Evolutionary conservation across 2,888 invertebrate species (phyloP), one percentile per base, ranked within the genome.

Genomic region (Hirtodrosophila cameraria): DNA sequence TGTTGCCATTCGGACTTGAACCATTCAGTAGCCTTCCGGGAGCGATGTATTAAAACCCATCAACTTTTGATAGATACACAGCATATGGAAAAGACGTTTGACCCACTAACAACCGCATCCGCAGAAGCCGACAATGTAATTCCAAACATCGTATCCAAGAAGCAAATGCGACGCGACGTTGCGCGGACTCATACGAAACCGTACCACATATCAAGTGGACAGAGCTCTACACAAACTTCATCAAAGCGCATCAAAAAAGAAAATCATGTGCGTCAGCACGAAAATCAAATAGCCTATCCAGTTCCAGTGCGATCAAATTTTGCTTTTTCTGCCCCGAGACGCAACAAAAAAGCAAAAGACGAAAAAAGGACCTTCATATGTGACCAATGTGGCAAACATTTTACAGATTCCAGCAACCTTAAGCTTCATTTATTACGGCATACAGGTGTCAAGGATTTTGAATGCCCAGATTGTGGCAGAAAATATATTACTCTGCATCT

Each of bases 1-100:
- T 70, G 69, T 27, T 70, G 69, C 11, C 55, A 70, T 15, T 36
- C 65, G 43, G 69, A 70, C 13, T 39, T 70, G 13, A 50, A 65
- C 25, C 38, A 70, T 43, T 45, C 69, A 18, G 52, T 72, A 6
- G 23, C 52, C 2, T 70, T 72, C 36, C 31, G 69, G 2, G 45
- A 70, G 12, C 60, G 72, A 28, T 70, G 69, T 16, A 28, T 70
- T 2, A 55, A 23, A 15, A 55, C 72, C 2, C 36, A 70, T n/a
- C 9, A 49, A 1, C 30, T 28, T 3, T n/a, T 71, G 13, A 49
- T 33, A 12, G 7, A 6, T 7, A 30, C 11, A 6, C 58, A 23
- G 1, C 16, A 13, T 5, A 43, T 27, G 16, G n/a, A 6, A 8
- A 27, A 8, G 9, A 20, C 15, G n/a, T 12, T 18, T 3, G 58